phyloP scores from a whole-genome alignment of 1,140 invertebrate genomes.

The Nomia melanderi region DNA sequence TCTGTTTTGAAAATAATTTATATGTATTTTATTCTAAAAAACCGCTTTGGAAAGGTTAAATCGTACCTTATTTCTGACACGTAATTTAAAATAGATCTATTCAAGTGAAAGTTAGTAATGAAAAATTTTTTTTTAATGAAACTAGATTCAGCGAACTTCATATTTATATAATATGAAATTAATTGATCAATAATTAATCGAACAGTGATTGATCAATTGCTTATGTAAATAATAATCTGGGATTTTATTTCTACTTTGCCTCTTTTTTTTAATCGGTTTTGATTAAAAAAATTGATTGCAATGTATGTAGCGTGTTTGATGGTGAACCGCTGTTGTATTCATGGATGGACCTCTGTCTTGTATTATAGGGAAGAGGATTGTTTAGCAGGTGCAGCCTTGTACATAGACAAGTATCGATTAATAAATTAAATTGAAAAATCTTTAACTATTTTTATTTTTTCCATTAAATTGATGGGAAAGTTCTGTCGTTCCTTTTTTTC shows the following conservation, averaged over 20 bases:
- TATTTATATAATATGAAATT: not conserved
- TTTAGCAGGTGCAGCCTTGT: conserved; percentile 46
- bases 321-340: conserved; percentile 24
- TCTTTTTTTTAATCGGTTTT: conserved; percentile 39
- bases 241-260: conserved; percentile 12
- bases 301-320: conserved; percentile 8
- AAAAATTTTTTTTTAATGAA: not conserved
- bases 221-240: conserved; percentile 22
- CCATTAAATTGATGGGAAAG: not conserved
- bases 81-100: not conserved
- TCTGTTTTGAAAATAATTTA: too few relatives aligned
- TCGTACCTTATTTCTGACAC: not conserved
- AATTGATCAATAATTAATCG: conserved; percentile 16
- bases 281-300: conserved; percentile 50
- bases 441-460: not conserved
- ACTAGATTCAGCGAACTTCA: not conserved
- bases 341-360: conserved; percentile 32
- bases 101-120: not conserved
- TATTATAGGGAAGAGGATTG: conserved; percentile 43
- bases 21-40: too few relatives aligned
- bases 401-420: conserved; percentile 46
- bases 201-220: conserved; percentile 27
- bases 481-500: too few relatives aligned
- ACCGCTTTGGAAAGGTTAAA: too few relatives aligned
- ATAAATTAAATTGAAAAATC: conserved; percentile 41